These are phyloP conservation scores for Poeciliopsis retropinna DNA, from an alignment of 2,113 vertebrate species.

Conservation along the genomic window DNA sequence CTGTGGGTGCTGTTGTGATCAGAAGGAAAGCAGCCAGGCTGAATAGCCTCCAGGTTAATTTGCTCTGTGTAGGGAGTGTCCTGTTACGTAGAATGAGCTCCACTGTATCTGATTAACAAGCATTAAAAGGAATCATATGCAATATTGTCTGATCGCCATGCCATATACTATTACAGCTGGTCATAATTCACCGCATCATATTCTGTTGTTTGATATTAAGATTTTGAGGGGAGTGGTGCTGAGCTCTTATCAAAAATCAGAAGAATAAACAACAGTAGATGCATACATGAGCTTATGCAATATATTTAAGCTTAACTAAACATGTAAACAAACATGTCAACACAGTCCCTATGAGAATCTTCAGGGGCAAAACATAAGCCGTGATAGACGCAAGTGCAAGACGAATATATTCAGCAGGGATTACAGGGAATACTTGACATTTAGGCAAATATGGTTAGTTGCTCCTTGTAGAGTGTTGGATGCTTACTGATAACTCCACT, in stretches of 20 bases:
- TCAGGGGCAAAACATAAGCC: not conserved
- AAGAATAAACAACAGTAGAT: not conserved
- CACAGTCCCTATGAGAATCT: not conserved
- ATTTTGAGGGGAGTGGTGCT: slow-evolving; percentile 42
- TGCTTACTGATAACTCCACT: not conserved
- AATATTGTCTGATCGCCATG: slow-evolving; percentile 63
- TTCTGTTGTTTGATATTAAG: slow-evolving; percentile 47
- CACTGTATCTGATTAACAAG: slow-evolving; percentile 66
- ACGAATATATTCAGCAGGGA: not conserved
- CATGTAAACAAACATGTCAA: not conserved
- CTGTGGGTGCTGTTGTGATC: slow-evolving; percentile 19
- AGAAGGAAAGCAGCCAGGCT: slow-evolving; percentile 45
- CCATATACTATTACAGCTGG: slow-evolving; percentile 43
- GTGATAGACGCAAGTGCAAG: not conserved
- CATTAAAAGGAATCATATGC: slow-evolving; percentile 63
- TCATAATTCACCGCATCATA: slow-evolving; percentile 44
- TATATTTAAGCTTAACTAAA: not conserved
- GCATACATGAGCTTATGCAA: not conserved
- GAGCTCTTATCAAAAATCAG: slow-evolving; percentile 5
- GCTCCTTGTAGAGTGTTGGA: not conserved
- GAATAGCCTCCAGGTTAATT: slow-evolving; percentile 65
- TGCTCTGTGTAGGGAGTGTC: slow-evolving; percentile 58
- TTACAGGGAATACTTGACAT: not conserved
- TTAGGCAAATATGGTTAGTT: not conserved
- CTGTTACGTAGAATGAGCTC: slow-evolving; percentile 69